Evolutionary conservation across 2,113 vertebrate species (phyloP), one percentile per base, ranked within the genome.

Genomic region (Callionymus lyra): DNA sequence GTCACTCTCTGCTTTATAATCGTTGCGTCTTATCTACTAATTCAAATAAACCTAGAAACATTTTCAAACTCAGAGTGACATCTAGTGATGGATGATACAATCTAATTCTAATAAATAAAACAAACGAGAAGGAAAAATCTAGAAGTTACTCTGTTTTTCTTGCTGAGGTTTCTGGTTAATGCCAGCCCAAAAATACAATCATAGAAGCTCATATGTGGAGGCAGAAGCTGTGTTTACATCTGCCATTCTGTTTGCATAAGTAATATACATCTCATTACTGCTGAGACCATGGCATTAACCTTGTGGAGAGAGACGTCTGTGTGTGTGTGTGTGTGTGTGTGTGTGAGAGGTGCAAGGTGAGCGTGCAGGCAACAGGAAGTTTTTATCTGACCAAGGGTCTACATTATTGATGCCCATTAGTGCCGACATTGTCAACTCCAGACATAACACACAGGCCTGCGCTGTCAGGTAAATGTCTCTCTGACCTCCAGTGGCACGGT

Each of bases 361-460:
- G 40, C 59, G 55, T 51, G 50, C 41, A 67, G 58, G 52, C 17
- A 51, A 44, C 56, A 47, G 36, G 31, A 46, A 66, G 69, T 50
- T 77, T 74, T 76, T 68, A 70, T 71, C 53, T 47, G 62, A 59
- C 54, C 41, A 41, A 44, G 52, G 47, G 48, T 66, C 56, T 79
- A 67, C 69, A 82, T 80, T 82, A 82, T 82, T 82, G 77, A 82
- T 82, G 73, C 68, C 75, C 67, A 79, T 82, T 77, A 79, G 60
- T 59, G 50, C 66, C 70, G 60, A 70, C 71, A 45, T 56, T 71
- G 75, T 80, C 75, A 70, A 54, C 69, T 56, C 50, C 41, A 52
- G 60, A 54, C 59, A 37, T 16, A 53, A 67, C 63, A 41, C 34
- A 10, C 50, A 68, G 61, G 59, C 49, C 65, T 66, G 27, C 16